These are phyloP conservation scores for Ypsolopha scabrella DNA, from an alignment of 2,888 invertebrate genomes.

Conservation along the genomic window DNA sequence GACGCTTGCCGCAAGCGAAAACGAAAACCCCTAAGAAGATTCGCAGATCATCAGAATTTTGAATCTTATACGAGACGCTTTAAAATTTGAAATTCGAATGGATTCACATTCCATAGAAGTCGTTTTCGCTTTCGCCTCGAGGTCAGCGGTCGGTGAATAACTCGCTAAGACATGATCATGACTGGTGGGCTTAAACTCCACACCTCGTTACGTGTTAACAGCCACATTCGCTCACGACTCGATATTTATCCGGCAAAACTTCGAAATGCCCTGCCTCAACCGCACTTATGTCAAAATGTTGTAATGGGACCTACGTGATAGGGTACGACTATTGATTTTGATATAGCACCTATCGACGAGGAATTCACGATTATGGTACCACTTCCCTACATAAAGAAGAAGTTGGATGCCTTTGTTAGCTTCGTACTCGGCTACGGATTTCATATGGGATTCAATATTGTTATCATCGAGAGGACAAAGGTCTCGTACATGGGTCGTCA, in stretches of 20 bases:
- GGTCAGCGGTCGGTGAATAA: slow-evolving; percentile 68
- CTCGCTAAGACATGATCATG: slow-evolving; percentile 67
- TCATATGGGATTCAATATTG: too few relatives aligned
- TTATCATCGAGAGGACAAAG: too few relatives aligned
- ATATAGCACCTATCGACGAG: slow-evolving; percentile 10
- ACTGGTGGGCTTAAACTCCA: slow-evolving; percentile 65
- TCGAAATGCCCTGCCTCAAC: slow-evolving; percentile 41
- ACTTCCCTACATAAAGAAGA: background rate
- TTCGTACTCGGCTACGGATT: too few relatives aligned
- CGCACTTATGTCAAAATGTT: slow-evolving; percentile 37
- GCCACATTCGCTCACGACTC: slow-evolving; percentile 66
- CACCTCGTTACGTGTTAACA: slow-evolving; percentile 70
- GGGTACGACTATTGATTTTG: slow-evolving; percentile 24
- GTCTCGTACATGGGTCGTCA: too few relatives aligned
- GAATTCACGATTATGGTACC: slow-evolving; percentile 9
- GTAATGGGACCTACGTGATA: slow-evolving; percentile 50
- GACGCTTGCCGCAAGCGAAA: slow-evolving; percentile 39
- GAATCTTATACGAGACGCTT: slow-evolving; percentile 12
- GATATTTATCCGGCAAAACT: slow-evolving; percentile 59
- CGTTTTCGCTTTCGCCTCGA: slow-evolving; percentile 32
- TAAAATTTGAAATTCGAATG: slow-evolving; percentile 20
- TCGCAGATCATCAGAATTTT: background rate
- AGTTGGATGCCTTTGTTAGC: too few relatives aligned
- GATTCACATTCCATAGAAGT: slow-evolving; percentile 16
- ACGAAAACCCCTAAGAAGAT: slow-evolving; percentile 30